Evolutionary conservation across 2,113 vertebrate genomes (phyloP), one percentile per base, ranked within the genome.

Genomic region (Anoura caudifer): DNA sequence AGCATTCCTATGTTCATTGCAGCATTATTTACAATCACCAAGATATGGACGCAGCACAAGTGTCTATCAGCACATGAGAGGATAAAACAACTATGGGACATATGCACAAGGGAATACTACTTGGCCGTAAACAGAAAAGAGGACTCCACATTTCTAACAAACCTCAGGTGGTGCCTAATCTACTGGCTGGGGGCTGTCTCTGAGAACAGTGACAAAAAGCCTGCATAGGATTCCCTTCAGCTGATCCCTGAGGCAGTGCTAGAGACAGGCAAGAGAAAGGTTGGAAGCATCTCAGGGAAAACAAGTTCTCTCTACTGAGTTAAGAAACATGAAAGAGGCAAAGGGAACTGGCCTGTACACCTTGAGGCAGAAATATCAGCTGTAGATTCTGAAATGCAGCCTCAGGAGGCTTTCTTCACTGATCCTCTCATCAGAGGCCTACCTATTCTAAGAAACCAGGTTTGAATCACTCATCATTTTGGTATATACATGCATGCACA

Each of bases 371-470:
- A 41, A 17, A 7, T n/a, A 26, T 45, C 33, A 59, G 13, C 4
- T 19, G 28, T 26, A 24, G 4, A 50, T 15, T 43, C 38, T 83
- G 2, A 73, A 9, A 13, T n/a, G n/a, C 28, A 82, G 19, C 7
- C 15, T 50, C 45, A 19, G 43, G 56, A 36, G 11, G 52, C 0
- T 4, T 7, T 38, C 33, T 17, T 50, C 26, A 15, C 1, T n/a
- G 15, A 5, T 14, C 17, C 2, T 31, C 41, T 14, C 2, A 0
- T 33, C 4, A 9, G 14, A 9, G 19, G 9, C 11, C 47, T 28
- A 52, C 72, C 38, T 38, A 15, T 12, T 28, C 36, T 63, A 9
- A 50, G 33, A 38, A 33, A 52, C 14, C 43, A 26, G n/a, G 3
- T 7, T 5, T 13, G 22, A 33, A 16, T 52, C 63, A 16, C 43